phyloP scores from a whole-genome alignment of 2,113 vertebrate genomes.

The Malurus melanocephalus region DNA sequence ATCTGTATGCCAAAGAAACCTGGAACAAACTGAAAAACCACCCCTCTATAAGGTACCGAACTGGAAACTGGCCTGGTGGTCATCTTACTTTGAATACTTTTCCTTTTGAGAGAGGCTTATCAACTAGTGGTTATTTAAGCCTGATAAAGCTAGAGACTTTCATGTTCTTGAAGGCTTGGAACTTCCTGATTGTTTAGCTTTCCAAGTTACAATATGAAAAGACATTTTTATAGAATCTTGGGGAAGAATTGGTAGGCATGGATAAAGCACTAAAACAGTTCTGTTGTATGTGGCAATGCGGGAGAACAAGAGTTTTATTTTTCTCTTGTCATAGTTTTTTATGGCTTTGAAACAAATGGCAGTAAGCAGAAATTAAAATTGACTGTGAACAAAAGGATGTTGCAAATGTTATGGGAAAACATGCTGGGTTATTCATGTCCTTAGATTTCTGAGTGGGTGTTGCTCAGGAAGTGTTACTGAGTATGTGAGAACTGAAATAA shows the following conservation, averaged over 20 bases:
- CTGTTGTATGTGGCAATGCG: not conserved
- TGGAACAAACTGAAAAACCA: constrained; percentile 78
- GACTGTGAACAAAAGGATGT: not conserved
- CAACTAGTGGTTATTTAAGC: not conserved
- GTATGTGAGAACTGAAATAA: not conserved
- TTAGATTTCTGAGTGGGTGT: not conserved
- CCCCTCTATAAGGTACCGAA: constrained; percentile 78
- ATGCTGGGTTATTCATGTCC: not conserved
- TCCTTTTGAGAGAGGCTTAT: not conserved
- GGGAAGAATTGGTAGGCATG: not conserved
- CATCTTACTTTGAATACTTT: not conserved
- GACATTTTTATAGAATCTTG: not conserved
- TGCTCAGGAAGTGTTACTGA: not conserved
- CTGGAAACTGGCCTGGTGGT: not conserved
- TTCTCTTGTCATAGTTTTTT: not conserved
- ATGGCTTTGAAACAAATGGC: not conserved
- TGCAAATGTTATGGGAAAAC: not conserved
- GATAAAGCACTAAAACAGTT: not conserved
- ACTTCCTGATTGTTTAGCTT: not conserved
- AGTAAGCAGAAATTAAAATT: not conserved
- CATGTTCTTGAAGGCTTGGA: not conserved
- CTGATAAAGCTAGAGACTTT: not conserved
- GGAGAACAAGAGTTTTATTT: not conserved
- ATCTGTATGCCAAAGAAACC: constrained; percentile 69
- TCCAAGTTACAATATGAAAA: not conserved